Conservation (phyloP, 2,797 vertebrate species). For the Nasua narica region DNA sequence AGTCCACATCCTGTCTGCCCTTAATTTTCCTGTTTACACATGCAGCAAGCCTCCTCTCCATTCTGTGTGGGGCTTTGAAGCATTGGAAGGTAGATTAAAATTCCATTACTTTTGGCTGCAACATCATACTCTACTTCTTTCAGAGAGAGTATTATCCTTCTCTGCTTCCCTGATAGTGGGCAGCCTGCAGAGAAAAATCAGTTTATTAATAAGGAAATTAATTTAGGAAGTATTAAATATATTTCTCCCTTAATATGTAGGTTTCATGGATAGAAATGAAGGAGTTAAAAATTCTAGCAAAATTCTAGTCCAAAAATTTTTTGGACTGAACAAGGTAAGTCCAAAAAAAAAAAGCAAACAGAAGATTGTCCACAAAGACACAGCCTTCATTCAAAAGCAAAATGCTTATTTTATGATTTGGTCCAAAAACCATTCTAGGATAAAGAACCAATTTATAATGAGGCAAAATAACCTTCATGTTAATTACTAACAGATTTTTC, state of each 20-base stretch:
- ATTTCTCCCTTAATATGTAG: neutral
- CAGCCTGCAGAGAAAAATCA: neutral
- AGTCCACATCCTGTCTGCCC: neutral
- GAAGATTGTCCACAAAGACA: neutral
- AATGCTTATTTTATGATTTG: neutral
- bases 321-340: neutral
- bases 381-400: neutral
- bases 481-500: neutral
- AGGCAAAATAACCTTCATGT: neutral
- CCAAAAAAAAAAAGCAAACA: neutral
- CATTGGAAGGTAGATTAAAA: neutral
- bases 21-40: neutral
- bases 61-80: neutral
- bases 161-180: neutral
- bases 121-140: neutral
- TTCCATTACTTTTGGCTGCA: neutral
- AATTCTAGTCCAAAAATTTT: too few species aligned
- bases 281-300: neutral
- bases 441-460: neutral
- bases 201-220: neutral
- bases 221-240: neutral
- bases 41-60: neutral
- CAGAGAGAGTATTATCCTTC: neutral
- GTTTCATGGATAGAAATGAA: neutral
- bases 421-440: conserved; percentile 5